Base-by-base conservation (phyloP, 1,140 invertebrate species). In the Monochamus saltuarius region DNA sequence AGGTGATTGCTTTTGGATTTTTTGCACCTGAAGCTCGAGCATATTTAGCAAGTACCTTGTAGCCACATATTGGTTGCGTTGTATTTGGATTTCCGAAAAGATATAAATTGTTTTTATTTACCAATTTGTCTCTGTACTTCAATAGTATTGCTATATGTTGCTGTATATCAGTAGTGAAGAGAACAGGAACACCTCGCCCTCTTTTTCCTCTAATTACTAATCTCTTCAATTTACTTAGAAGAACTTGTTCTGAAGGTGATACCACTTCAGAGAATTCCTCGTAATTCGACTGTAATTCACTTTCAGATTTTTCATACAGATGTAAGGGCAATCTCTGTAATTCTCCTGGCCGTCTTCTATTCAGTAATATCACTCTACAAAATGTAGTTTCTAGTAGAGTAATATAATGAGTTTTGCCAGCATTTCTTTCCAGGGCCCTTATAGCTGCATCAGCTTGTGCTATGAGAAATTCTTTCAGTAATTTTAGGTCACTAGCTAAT, bases 1-100 rank as follows among this genome's bases (percentile, higher is more conserved):
- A 52, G 0, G 71, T 57, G 8, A 73, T 56, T 8, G 67, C 66
- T 56, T 62, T 60, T 9, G 64, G 63, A 19, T 73, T 63, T 70
- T 71, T 52, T 0, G 65, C 66, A 14, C 67, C 42, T 36, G 17
- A 38, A 47, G 53, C n/a, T 14, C 53, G 68, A 0, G 68, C 66
- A 50, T 72, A 37, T 56, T 64, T 72, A 57, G 66, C 40, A 10
- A 73, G 42, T 34, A 68, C 52, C 35, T 50, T 50, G 29, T 50
- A 50, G 4, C 47, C 47, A 22, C 4, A 7, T 6, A 50, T 34
- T 34, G 47, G 47, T 22, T 50, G 47, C 6, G 6, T 2, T 3
- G 22, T n/a, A 40, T 39, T 42, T 29, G 37, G 17, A 35, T 63
- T 63, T 19, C 50, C 53, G 50, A 63, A 63, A 9, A 66, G 40